phyloP scores from a whole-genome alignment of 2,888 invertebrate species.

The Drosophila kambysellisi region DNA sequence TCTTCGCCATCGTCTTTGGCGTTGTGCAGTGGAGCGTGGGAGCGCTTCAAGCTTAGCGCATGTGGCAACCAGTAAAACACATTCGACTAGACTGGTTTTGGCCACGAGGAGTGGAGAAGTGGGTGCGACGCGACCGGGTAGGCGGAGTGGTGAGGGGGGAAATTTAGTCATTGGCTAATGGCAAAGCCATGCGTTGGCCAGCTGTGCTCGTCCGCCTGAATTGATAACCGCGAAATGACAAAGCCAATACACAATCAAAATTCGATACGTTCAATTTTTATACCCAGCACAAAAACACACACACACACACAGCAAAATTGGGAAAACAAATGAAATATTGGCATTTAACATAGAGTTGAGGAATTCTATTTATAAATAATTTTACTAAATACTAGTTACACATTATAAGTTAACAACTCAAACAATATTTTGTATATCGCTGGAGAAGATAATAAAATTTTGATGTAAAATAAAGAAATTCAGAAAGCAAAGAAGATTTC shows the following conservation, averaged over 20 bases:
- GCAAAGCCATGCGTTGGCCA: constrained; percentile 60
- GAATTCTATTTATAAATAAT: not conserved
- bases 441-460: not conserved
- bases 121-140: not conserved
- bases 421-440: not conserved
- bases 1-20: constrained; percentile 40
- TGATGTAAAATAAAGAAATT: not conserved
- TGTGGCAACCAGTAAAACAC: constrained; percentile 60
- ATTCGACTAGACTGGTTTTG: constrained; percentile 27
- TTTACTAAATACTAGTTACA: not conserved
- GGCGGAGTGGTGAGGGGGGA: not conserved
- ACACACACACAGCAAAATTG: not conserved
- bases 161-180: constrained; percentile 70
- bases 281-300: constrained; percentile 26
- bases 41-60: constrained; percentile 65
- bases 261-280: constrained; percentile 58
- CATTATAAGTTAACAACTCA: not conserved
- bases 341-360: not conserved
- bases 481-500: not conserved
- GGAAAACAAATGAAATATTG: not conserved
- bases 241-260: constrained; percentile 60
- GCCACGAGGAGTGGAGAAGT: not conserved
- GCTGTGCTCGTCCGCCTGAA: constrained; percentile 61
- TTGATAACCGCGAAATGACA: constrained; percentile 79
- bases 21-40: constrained; percentile 77